phyloP scores from a whole-genome alignment of 2,888 invertebrate genomes.

The Andrena haemorrhoa region DNA sequence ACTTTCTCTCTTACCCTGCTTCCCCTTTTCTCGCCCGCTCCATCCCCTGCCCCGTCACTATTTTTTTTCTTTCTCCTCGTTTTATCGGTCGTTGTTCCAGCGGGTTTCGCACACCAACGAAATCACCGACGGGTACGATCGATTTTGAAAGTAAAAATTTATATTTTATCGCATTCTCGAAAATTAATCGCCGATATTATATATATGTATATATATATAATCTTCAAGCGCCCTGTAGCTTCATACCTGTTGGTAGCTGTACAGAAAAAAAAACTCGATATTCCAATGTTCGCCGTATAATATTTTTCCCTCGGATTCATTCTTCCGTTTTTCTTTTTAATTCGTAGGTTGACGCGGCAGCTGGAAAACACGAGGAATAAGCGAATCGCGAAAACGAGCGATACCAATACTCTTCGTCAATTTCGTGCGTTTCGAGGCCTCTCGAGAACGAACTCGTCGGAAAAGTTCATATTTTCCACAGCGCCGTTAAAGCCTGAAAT shows the following conservation, averaged over 20 bases:
- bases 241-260: not conserved
- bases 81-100: not conserved
- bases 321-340: slow-evolving; percentile 1
- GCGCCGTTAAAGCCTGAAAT: slow-evolving; percentile 10
- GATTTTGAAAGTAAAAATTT: not conserved
- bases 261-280: slow-evolving; percentile 14
- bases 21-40: slow-evolving; percentile 15
- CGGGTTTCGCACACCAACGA: not conserved
- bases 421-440: slow-evolving; percentile 26
- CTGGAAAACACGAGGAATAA: slow-evolving; percentile 18
- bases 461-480: not conserved
- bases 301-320: not conserved
- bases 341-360: slow-evolving; percentile 5
- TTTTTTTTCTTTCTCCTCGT: slow-evolving; percentile 19
- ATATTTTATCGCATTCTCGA: not conserved
- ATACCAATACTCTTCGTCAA: slow-evolving; percentile 45
- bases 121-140: not conserved
- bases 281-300: not conserved
- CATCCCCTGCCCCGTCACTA: slow-evolving; percentile 29
- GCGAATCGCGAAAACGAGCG: slow-evolving; percentile 43
- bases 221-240: not conserved
- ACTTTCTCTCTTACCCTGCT: slow-evolving; percentile 53
- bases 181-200: no score
- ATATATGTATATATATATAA: no score
- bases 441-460: slow-evolving; percentile 14